Conservation (phyloP, 2,888 invertebrate genomes). For the Zhuqinia jingwanae region DNA sequence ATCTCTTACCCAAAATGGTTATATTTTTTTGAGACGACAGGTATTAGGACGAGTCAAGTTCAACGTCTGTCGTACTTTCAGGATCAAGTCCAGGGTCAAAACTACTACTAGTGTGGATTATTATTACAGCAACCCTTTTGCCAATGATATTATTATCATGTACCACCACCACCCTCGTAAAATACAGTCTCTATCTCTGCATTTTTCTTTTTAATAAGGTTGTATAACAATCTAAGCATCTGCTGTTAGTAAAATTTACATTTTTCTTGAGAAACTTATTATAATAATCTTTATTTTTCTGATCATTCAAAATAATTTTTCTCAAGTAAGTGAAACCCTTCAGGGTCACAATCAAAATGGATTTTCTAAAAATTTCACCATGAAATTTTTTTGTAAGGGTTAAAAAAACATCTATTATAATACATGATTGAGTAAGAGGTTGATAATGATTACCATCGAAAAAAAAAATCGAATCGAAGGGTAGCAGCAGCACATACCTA, state of each 20-base stretch:
- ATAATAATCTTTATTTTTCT: constrained; percentile 48
- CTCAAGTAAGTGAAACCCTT: constrained; percentile 57
- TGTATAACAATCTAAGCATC: constrained; percentile 54
- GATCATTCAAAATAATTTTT: background rate
- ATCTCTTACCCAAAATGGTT: background rate
- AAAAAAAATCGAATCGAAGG: constrained; percentile 7
- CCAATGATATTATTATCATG: background rate
- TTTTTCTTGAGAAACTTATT: constrained; percentile 14
- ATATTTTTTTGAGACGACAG: constrained; percentile 19
- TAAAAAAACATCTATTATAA: constrained; percentile 3
- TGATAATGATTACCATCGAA: constrained; percentile 54
- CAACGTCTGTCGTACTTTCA: constrained; percentile 53
- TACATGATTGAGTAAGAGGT: constrained; percentile 53
- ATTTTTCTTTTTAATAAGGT: constrained; percentile 14
- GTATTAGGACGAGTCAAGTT: constrained; percentile 41
- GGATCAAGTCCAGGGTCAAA: constrained; percentile 74
- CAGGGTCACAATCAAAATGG: constrained; percentile 56
- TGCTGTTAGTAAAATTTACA: constrained; percentile 60
- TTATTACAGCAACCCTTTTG: background rate
- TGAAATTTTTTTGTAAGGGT: constrained; percentile 13
- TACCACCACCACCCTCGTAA: background rate
- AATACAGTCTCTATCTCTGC: background rate
- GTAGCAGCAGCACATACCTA: too few relatives aligned
- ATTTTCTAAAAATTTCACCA: constrained; percentile 1
- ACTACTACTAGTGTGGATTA: too few relatives aligned